phyloP scores from a whole-genome alignment of 1,140 invertebrate genomes.

The Drosophila rufa region DNA sequence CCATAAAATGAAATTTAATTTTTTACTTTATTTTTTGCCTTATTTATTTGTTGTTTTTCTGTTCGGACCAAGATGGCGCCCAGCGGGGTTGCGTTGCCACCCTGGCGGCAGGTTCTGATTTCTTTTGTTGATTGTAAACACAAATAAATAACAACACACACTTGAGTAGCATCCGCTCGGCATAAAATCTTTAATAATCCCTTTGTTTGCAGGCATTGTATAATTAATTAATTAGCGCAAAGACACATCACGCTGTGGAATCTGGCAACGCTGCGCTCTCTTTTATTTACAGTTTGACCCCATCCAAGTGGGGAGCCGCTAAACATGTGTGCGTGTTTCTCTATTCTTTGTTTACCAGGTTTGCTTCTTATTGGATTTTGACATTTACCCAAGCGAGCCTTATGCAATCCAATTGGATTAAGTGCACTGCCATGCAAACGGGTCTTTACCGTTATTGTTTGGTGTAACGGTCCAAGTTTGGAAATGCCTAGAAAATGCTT shows the following conservation, averaged over 20 bases:
- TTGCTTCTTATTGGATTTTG: constrained; percentile 11
- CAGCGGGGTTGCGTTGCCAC: constrained; percentile 52
- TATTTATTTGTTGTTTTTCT: constrained; percentile 61
- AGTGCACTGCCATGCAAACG: not conserved
- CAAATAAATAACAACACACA: constrained; percentile 16
- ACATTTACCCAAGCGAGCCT: not conserved
- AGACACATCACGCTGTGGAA: constrained; percentile 9
- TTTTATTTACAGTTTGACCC: constrained; percentile 42
- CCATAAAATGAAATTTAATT: constrained; percentile 68
- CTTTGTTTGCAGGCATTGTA: constrained; percentile 26
- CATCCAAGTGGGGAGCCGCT: constrained; percentile 23
- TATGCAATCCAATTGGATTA: constrained; percentile 24
- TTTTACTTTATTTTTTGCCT: constrained; percentile 74
- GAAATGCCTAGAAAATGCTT: not conserved
- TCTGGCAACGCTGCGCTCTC: constrained; percentile 27
- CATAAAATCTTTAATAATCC: constrained; percentile 9
- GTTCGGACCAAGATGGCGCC: constrained; percentile 56
- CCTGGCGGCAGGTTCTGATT: constrained; percentile 9
- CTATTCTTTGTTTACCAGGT: constrained; percentile 38
- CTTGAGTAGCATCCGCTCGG: constrained; percentile 5
- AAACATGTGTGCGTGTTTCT: not conserved
- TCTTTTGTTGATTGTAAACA: constrained; percentile 45
- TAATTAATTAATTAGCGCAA: constrained; percentile 22
- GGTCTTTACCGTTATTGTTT: constrained; percentile 5
- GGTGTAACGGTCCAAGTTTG: not conserved